These are phyloP conservation scores for Diaperis boleti DNA, from an alignment of 2,888 invertebrate species.

Conservation along the genomic window DNA sequence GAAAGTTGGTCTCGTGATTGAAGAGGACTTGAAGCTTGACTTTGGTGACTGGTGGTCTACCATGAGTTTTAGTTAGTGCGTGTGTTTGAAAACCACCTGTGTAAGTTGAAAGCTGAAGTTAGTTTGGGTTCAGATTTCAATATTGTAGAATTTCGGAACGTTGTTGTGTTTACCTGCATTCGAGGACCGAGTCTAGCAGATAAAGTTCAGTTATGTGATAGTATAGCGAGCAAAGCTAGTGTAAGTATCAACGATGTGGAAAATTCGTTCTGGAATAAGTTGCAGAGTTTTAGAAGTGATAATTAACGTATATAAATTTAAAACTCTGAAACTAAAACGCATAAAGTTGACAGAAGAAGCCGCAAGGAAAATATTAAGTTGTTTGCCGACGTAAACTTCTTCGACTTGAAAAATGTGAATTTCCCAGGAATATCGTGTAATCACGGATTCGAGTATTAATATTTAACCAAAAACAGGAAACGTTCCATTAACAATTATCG, in stretches of 20 bases:
- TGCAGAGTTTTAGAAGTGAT: conserved; percentile 42
- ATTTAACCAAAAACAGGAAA: conserved; percentile 27
- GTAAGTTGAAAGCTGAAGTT: conserved; percentile 27
- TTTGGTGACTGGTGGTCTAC: conserved; percentile 21
- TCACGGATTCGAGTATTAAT: conserved; percentile 35
- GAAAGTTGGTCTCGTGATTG: neutral
- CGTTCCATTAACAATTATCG: conserved; percentile 35
- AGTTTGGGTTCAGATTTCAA: conserved; percentile 26
- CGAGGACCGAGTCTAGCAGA: conserved; percentile 13
- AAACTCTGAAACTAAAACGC: conserved; percentile 45
- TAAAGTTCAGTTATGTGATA: conserved; percentile 31
- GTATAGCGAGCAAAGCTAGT: conserved; percentile 29
- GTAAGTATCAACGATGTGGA: conserved; percentile 41
- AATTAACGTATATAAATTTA: conserved; percentile 46
- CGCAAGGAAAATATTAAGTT: conserved; percentile 45
- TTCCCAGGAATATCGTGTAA: conserved; percentile 32
- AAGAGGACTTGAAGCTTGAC: conserved; percentile 15
- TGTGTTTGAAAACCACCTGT: conserved; percentile 31
- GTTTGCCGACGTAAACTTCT: conserved; percentile 43
- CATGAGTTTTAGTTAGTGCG: conserved; percentile 21
- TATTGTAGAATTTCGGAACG: conserved; percentile 18
- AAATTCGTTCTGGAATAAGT: conserved; percentile 43
- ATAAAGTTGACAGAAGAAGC: conserved; percentile 46
- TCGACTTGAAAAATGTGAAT: conserved; percentile 42
- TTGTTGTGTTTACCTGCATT: conserved; percentile 34